These are phyloP conservation scores for Tauraco erythrolophus DNA, from an alignment of 2,113 vertebrate genomes.

Conservation along the genomic window DNA sequence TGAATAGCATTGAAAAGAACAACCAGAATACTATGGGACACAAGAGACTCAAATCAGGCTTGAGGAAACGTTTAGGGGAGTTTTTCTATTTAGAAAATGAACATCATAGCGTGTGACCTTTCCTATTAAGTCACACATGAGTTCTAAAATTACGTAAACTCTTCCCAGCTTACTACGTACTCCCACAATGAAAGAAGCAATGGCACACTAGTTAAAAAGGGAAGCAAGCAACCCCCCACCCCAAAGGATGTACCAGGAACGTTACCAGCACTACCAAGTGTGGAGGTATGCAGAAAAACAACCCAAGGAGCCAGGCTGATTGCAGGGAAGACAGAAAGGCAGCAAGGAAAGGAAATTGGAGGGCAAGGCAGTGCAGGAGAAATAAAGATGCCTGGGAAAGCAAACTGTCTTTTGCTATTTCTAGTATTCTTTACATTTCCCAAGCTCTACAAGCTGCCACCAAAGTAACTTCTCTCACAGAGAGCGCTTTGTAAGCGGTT, in stretches of 20 bases:
- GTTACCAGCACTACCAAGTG: background rate
- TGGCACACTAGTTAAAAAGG: background rate
- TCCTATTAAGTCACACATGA: background rate
- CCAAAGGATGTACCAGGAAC: background rate
- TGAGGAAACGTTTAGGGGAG: background rate
- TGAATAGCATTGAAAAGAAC: background rate
- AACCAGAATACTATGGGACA: background rate
- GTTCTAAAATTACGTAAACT: background rate
- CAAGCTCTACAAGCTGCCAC: background rate
- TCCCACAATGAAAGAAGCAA: background rate
- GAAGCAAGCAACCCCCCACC: background rate
- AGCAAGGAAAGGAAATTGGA: background rate
- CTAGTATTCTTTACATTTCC: background rate
- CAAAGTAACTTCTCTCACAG: background rate
- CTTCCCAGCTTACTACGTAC: background rate
- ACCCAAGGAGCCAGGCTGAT: background rate
- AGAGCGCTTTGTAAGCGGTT: background rate
- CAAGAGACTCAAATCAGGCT: background rate
- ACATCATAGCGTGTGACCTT: background rate
- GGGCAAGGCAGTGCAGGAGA: background rate
- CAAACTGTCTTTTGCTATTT: background rate
- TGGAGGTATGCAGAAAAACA: background rate
- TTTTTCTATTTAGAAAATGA: slow-evolving; percentile 14
- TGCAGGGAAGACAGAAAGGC: background rate
- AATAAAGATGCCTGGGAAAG: background rate